These are phyloP conservation scores for Megaustenia siamemsis DNA, from an alignment of 2,888 invertebrate genomes.

Conservation along the genomic window DNA sequence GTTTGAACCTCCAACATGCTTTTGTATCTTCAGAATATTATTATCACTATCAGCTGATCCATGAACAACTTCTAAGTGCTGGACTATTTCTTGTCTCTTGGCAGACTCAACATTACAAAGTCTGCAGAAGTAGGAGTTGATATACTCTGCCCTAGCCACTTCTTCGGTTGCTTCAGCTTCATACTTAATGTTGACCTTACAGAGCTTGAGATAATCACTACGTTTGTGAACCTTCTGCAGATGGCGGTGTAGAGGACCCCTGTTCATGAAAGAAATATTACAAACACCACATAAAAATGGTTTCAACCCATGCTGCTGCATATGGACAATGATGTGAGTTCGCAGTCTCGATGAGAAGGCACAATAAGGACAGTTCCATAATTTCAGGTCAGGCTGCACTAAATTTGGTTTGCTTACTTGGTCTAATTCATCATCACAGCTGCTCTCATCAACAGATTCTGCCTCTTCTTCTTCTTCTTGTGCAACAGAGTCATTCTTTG, in stretches of 20 bases:
- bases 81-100: slow-evolving; percentile 64
- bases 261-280: slow-evolving; percentile 79
- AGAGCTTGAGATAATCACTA: slow-evolving; percentile 61
- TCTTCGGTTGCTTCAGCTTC: slow-evolving; percentile 54
- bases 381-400: slow-evolving; percentile 50
- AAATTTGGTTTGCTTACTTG: not conserved
- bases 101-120: slow-evolving; percentile 68
- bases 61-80: slow-evolving; percentile 70
- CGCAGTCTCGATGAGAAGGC: slow-evolving; percentile 83
- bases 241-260: slow-evolving; percentile 79
- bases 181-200: slow-evolving; percentile 63
- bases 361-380: slow-evolving; percentile 93
- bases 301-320: slow-evolving; percentile 71
- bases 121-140: slow-evolving; percentile 65
- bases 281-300: slow-evolving; percentile 78
- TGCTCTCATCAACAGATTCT: not conserved
- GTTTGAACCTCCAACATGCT: slow-evolving; percentile 9
- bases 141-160: slow-evolving; percentile 46
- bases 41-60: slow-evolving; percentile 64
- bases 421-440: not conserved
- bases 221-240: slow-evolving; percentile 67
- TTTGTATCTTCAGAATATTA: slow-evolving; percentile 46
- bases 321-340: slow-evolving; percentile 72
- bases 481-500: slow-evolving; percentile 38
- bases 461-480: not conserved